phyloP scores from a whole-genome alignment of 64 coral and sea anemone species.

The Astreopora myriophthalma region DNA sequence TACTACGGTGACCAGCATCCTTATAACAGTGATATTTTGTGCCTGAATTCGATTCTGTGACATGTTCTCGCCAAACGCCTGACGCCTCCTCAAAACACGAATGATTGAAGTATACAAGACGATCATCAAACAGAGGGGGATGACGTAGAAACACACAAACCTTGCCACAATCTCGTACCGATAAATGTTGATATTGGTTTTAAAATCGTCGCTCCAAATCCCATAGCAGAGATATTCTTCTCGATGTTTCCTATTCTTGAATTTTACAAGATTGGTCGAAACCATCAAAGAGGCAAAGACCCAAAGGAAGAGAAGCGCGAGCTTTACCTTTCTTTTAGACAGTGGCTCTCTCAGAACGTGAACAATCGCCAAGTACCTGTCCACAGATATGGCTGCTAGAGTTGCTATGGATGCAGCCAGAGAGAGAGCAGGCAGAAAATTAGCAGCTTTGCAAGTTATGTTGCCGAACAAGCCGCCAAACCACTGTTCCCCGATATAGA shows the following conservation, averaged over 20 bases:
- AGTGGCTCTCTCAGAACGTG: constrained; percentile 60
- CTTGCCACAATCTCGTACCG: constrained; percentile 31
- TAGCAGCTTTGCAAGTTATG: constrained; percentile 56
- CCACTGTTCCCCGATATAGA: constrained; percentile 21
- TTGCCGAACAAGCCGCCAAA: constrained; percentile 61
- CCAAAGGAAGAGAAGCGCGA: constrained; percentile 45
- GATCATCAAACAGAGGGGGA: constrained; percentile 61
- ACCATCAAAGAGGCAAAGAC: constrained; percentile 10
- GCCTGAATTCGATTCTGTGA: constrained; percentile 18
- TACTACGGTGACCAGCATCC: constrained; percentile 78
- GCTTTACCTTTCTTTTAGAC: constrained; percentile 39
- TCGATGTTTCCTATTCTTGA: not conserved
- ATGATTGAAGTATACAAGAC: constrained; percentile 72
- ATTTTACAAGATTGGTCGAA: constrained; percentile 34
- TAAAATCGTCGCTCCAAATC: not conserved
- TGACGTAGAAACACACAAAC: constrained; percentile 42
- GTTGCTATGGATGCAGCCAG: constrained; percentile 56
- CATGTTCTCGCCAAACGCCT: constrained; percentile 72
- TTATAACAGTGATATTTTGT: constrained; percentile 60
- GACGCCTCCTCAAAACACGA: constrained; percentile 55
- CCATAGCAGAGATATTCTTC: not conserved
- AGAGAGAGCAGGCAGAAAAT: constrained; percentile 31
- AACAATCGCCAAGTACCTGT: constrained; percentile 72
- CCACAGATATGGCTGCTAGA: constrained; percentile 54
- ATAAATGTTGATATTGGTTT: not conserved